Evolutionary conservation across 2,113 vertebrate species (phyloP).

Genomic region (cattle (Bos taurus)): DNA sequence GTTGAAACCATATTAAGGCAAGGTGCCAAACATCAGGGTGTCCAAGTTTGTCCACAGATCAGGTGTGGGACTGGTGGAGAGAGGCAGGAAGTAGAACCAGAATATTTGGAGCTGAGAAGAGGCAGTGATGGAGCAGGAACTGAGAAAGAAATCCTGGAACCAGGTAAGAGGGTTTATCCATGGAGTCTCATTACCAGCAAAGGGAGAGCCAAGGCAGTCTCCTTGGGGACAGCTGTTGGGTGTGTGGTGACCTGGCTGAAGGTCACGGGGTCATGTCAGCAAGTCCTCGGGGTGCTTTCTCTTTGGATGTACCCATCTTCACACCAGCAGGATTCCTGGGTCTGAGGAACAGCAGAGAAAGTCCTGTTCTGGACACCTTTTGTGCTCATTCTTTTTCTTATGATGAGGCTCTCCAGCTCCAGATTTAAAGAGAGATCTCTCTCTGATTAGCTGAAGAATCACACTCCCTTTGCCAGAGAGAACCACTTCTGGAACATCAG

Average conservation of each 20-base stretch:
- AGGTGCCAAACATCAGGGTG: background rate
- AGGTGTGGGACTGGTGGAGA: background rate
- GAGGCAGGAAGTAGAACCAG: background rate
- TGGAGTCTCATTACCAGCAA: background rate
- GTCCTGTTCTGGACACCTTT: background rate
- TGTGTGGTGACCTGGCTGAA: background rate
- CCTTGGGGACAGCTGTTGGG: background rate
- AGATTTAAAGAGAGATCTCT: background rate
- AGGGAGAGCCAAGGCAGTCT: background rate
- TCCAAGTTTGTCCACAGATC: background rate
- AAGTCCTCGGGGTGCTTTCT: background rate
- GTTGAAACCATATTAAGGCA: background rate
- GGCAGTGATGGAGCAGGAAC: background rate
- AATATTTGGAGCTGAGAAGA: background rate
- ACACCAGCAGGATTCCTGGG: background rate
- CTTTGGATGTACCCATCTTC: background rate
- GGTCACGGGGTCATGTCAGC: background rate
- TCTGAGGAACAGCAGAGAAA: background rate
- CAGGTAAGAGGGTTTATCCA: background rate
- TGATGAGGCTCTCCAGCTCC: background rate
- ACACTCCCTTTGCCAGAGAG: background rate
- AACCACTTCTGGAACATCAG: constrained; percentile 19
- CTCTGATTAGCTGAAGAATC: background rate
- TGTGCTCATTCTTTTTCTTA: background rate
- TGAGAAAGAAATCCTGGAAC: background rate